These are phyloP conservation scores for Psammodynastes pulverulentus DNA, from an alignment of 2,113 vertebrate genomes.

Conservation along the genomic window DNA sequence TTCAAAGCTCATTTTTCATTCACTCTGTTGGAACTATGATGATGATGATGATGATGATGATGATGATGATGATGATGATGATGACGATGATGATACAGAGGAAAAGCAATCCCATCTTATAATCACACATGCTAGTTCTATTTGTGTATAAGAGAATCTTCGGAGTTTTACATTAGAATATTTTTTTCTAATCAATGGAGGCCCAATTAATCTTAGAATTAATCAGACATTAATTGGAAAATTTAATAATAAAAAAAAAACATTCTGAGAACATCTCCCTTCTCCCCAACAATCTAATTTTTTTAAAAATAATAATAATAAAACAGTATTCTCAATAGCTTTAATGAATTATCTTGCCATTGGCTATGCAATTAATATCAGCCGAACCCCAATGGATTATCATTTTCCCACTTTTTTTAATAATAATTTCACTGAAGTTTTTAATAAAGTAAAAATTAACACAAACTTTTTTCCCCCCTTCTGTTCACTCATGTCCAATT, in stretches of 20 bases:
- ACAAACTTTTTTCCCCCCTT: background rate
- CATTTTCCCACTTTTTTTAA: background rate
- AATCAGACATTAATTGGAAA: slow-evolving; percentile 2
- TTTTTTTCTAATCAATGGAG: slow-evolving; percentile 9
- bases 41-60: background rate
- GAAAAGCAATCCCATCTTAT: background rate
- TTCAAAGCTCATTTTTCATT: background rate
- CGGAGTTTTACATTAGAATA: background rate
- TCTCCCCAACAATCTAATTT: background rate
- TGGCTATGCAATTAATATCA: background rate
- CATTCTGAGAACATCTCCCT: background rate
- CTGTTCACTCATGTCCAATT: background rate
- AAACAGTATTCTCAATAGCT: background rate
- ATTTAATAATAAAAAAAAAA: background rate
- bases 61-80: background rate
- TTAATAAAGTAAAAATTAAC: background rate
- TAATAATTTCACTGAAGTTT: background rate
- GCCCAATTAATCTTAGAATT: slow-evolving; percentile 10
- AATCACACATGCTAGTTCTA: background rate
- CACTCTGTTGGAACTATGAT: background rate
- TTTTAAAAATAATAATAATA: background rate
- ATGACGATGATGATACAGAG: background rate
- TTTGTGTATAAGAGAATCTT: background rate
- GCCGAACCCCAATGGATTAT: slow-evolving; percentile 2
- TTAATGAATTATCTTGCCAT: slow-evolving; percentile 23